These are phyloP conservation scores for Bembecia ichneumoniformis DNA, from an alignment of 2,888 invertebrate genomes.

Conservation along the genomic window DNA sequence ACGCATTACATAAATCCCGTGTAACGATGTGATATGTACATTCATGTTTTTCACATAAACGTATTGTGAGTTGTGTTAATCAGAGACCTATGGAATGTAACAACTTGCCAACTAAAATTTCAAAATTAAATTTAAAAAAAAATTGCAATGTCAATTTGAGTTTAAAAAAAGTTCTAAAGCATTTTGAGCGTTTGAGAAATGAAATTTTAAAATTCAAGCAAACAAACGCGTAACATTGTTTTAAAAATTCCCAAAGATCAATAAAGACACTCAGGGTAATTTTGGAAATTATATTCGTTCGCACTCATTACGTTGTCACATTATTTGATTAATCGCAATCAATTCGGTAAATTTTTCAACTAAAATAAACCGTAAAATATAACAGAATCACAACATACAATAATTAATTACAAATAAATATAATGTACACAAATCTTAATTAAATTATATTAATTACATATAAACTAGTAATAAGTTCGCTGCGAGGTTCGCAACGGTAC, in stretches of 20 bases:
- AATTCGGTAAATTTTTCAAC: too few relatives aligned
- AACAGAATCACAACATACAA: neutral
- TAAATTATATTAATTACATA: slow-evolving; percentile 1
- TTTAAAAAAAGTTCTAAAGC: too few relatives aligned
- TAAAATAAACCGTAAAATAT: too few relatives aligned
- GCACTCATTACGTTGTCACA: neutral
- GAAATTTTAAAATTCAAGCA: too few relatives aligned
- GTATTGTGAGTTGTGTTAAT: neutral
- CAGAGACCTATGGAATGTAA: slow-evolving; percentile 40
- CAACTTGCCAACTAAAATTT: slow-evolving; percentile 16
- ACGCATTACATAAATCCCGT: slow-evolving; percentile 8
- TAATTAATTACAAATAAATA: neutral
- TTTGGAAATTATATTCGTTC: neutral
- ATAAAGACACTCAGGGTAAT: too few relatives aligned
- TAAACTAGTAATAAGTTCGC: slow-evolving; percentile 1
- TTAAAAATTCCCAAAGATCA: too few relatives aligned
- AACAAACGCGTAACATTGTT: too few relatives aligned
- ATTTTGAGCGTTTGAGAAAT: too few relatives aligned
- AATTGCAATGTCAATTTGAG: too few relatives aligned
- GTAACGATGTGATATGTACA: slow-evolving; percentile 23
- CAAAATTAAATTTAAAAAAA: too few relatives aligned
- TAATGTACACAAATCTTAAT: neutral
- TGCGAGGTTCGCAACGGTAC: too few relatives aligned
- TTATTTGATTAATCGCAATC: too few relatives aligned
- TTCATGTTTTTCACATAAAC: slow-evolving; percentile 17